These are phyloP conservation scores for Dryococelus australis DNA, from an alignment of 2,888 invertebrate species.

Conservation along the genomic window DNA sequence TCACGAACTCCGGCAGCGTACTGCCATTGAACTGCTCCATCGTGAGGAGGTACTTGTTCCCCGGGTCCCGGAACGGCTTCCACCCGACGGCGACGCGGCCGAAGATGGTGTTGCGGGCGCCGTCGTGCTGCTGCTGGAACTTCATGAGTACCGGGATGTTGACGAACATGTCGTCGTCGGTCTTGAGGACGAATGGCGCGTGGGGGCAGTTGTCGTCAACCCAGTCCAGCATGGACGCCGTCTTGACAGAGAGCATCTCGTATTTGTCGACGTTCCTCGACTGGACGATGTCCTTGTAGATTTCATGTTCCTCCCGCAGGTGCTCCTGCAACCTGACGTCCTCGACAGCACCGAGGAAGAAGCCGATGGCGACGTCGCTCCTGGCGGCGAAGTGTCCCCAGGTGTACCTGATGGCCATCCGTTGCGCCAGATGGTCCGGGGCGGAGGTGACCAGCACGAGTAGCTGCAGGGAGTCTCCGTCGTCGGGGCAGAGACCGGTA, in stretches of 20 bases:
- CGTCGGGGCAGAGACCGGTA: slow-evolving; percentile 32
- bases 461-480: slow-evolving; percentile 44
- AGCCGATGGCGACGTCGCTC: slow-evolving; percentile 30
- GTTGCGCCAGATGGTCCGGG: slow-evolving; percentile 46
- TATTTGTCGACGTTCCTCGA: slow-evolving; percentile 53
- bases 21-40: slow-evolving; percentile 49
- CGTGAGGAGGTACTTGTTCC: slow-evolving; percentile 56
- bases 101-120: slow-evolving; percentile 42
- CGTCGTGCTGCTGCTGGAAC: slow-evolving; percentile 42
- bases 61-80: slow-evolving; percentile 52
- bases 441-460: slow-evolving; percentile 49
- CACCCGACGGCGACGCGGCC: slow-evolving; percentile 51
- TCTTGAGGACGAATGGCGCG: slow-evolving; percentile 53
- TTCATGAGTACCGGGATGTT: slow-evolving; percentile 50
- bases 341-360: slow-evolving; percentile 20
- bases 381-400: slow-evolving; percentile 47
- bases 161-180: slow-evolving; percentile 56
- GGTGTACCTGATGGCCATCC: slow-evolving; percentile 49
- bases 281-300: slow-evolving; percentile 53
- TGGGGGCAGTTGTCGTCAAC: slow-evolving; percentile 48
- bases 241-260: slow-evolving; percentile 54
- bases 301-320: slow-evolving; percentile 47
- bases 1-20: slow-evolving; percentile 56
- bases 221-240: slow-evolving; percentile 53
- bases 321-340: not conserved